A percentile compares a stretch with the other conserved stretches of the same genome.
These are phyloP conservation scores for Abramis brama DNA, from an alignment of 2,113 vertebrate species.

Conservation along the genomic window DNA sequence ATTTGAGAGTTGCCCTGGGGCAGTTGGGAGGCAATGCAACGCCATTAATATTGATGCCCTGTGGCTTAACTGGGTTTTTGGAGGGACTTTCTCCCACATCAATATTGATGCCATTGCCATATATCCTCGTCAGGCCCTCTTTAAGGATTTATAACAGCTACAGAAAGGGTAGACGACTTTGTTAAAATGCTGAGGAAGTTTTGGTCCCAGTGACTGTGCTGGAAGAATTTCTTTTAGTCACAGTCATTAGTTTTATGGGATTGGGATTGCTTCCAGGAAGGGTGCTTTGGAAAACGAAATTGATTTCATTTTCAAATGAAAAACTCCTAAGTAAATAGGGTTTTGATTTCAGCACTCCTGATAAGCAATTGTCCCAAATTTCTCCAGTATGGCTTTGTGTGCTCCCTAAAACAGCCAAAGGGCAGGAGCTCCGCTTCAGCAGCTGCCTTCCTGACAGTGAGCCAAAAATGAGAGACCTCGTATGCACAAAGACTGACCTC, in stretches of 20 bases:
- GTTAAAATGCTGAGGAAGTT: conserved; percentile 54
- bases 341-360: neutral
- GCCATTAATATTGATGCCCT: conserved; percentile 79
- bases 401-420: neutral
- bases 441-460: conserved; percentile 64
- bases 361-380: conserved; percentile 8
- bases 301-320: conserved; percentile 21
- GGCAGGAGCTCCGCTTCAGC: conserved; percentile 28
- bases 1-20: conserved; percentile 64
- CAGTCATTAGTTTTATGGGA: conserved; percentile 60
- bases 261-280: conserved; percentile 49
- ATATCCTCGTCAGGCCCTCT: conserved; percentile 70
- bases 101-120: conserved; percentile 80
- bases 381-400: neutral
- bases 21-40: conserved; percentile 67
- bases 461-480: conserved; percentile 68
- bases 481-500: conserved; percentile 77
- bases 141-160: conserved; percentile 77
- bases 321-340: conserved; percentile 1
- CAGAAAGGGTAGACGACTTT: conserved; percentile 46
- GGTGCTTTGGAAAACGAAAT: conserved; percentile 34
- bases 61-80: conserved; percentile 72
- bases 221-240: conserved; percentile 51
- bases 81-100: conserved; percentile 76
- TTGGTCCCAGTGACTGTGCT: conserved; percentile 63